These are phyloP conservation scores for Zoroaster sp. DNA, from an alignment of 53 echinoderm and acorn worm species.

Conservation along the genomic window DNA sequence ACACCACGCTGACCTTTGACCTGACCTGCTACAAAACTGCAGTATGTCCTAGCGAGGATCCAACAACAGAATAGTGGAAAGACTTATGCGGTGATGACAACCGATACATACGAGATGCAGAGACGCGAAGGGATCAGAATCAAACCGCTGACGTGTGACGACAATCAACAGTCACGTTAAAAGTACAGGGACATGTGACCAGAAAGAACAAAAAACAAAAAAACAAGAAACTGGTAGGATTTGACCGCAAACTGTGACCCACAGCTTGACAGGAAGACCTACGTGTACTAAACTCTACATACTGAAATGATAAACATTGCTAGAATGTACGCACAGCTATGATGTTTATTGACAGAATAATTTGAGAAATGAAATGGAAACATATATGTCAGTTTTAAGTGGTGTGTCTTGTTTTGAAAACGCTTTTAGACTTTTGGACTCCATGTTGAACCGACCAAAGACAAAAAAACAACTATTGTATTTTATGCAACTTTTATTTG, in stretches of 20 bases:
- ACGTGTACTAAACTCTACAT: constrained; percentile 15
- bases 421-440: no score
- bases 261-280: not conserved
- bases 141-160: not conserved
- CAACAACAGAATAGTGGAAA: constrained; percentile 2
- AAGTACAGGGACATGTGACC: not conserved
- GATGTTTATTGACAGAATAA: not conserved
- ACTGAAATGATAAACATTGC: constrained; percentile 8
- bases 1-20: constrained; percentile 25
- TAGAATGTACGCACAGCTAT: constrained; percentile 23
- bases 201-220: not conserved
- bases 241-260: constrained; percentile 29
- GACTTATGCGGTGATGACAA: no score
- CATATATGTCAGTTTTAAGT: not conserved
- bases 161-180: not conserved
- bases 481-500: not conserved
- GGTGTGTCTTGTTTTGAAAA: no score
- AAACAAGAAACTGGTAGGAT: not conserved
- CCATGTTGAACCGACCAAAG: not conserved
- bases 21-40: constrained; percentile 19
- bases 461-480: not conserved
- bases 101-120: no score
- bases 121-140: not conserved
- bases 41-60: not conserved
- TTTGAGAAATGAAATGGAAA: not conserved